Conservation (phyloP, 2,888 invertebrate species). For the Mongoloraphidia duomilia region DNA sequence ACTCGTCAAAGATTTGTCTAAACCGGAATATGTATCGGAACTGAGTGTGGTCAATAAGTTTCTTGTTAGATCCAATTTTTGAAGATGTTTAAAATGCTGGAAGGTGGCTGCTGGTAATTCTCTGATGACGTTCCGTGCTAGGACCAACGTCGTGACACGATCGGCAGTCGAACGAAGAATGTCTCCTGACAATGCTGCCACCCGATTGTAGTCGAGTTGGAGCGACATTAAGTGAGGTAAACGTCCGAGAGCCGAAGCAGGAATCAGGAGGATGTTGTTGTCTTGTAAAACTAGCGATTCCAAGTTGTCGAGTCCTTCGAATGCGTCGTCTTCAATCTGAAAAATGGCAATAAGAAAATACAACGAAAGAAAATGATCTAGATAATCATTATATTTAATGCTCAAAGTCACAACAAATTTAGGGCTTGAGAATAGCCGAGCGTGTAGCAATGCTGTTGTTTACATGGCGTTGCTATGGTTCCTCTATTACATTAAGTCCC, state of each 20-base stretch:
- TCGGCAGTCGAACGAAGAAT: conserved; percentile 59
- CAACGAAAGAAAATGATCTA: conserved; percentile 3
- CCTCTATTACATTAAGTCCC: too few relatives aligned
- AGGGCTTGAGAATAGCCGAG: too few relatives aligned
- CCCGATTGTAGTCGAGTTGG: conserved; percentile 72
- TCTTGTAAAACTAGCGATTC: conserved; percentile 67
- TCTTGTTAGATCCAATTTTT: conserved; percentile 61
- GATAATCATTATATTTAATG: background rate
- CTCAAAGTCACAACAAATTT: too few relatives aligned
- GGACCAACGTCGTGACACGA: conserved; percentile 52
- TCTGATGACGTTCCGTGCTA: conserved; percentile 73
- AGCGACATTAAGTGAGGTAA: conserved; percentile 57
- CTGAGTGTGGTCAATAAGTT: conserved; percentile 59
- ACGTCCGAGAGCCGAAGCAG: conserved; percentile 69
- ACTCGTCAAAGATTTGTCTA: conserved; percentile 57
- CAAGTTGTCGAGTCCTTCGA: conserved; percentile 65
- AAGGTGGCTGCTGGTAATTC: conserved; percentile 73
- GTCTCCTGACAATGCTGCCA: conserved; percentile 70
- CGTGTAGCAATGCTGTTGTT: too few relatives aligned
- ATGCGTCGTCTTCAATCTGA: conserved; percentile 77
- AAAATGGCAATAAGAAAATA: conserved; percentile 16
- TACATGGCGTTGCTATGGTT: too few relatives aligned
- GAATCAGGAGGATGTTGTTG: conserved; percentile 76
- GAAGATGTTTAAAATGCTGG: conserved; percentile 57
- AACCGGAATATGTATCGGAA: conserved; percentile 59